phyloP scores from a whole-genome alignment of 2,113 vertebrate genomes.

The Gracilinanus agilis region DNA sequence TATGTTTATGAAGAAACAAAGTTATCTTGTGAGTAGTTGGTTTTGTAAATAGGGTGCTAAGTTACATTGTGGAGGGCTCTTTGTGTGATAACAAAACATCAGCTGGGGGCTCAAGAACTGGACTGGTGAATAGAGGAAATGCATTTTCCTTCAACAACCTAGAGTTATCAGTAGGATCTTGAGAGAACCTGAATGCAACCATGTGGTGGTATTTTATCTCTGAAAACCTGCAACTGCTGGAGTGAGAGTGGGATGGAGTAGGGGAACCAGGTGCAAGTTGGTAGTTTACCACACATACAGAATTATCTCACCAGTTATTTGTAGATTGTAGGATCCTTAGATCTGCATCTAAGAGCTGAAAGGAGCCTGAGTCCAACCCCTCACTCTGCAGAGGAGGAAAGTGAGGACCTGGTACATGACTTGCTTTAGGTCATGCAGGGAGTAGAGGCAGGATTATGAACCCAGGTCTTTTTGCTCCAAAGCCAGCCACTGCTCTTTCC shows the following conservation, averaged over 20 bases:
- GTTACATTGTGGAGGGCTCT: not conserved
- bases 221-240: not conserved
- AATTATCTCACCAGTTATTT: not conserved
- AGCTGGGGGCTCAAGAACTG: not conserved
- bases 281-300: not conserved
- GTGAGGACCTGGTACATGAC: not conserved
- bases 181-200: not conserved
- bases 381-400: not conserved
- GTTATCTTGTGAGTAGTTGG: not conserved
- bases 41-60: not conserved
- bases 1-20: not conserved
- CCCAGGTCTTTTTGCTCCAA: not conserved
- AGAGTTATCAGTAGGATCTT: not conserved
- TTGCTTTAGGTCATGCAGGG: not conserved
- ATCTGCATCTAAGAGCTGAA: not conserved
- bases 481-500: no score
- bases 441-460: not conserved
- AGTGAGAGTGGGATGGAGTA: not conserved
- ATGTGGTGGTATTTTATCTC: not conserved
- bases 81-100: not conserved
- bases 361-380: not conserved
- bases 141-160: not conserved
- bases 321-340: not conserved
- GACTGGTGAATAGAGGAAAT: not conserved
- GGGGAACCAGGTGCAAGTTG: no score